Evolutionary conservation across 1,140 invertebrate genomes (phyloP), one percentile per base, ranked within the genome.

Genomic region (Eufriesea mexicana): DNA sequence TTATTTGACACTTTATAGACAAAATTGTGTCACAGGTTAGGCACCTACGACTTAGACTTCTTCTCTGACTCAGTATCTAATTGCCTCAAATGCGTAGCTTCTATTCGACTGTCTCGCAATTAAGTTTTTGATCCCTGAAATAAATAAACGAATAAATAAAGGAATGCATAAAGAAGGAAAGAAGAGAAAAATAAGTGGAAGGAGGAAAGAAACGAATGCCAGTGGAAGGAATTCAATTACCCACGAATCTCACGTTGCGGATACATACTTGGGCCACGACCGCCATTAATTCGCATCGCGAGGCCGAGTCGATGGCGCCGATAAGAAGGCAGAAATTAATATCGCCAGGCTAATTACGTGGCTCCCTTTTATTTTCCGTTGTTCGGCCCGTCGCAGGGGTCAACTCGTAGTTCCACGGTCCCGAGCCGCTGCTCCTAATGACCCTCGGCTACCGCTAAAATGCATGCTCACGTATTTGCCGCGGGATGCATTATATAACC

Each of bases 381-480:
- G 55, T 20, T 42, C 66, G 28, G 62, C 18, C 55, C 61, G 59
- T 14, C 2, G 49, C 49, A 47, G 2, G 73, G 85, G 51, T 72
- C 75, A 54, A 20, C 68, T 67, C 77, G 49, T 55, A 61, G 75
- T 59, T 57, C 54, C 81, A 75, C 76, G 82, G 71, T 49, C 35
- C 67, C 77, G 73, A 74, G 54, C 71, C 79, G 25, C 42, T 35
- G 86, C 80, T 64, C 66, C 78, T 80, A 88, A 85, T 80, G 79
- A 82, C 71, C 61, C 68, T 66, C 35, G 51, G 78, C 84, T 87
- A 88, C 87, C 76, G 83, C 70, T 86, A 68, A 89, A 89, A 84
- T 84, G 87, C 82, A 84, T 62, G 71, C 76, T 89, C 84, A 61
- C 77, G 86, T 82, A 73, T 86, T 82, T 59, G 45, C 80, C 81